Conservation (phyloP, 2,888 invertebrate genomes). For the Trissolcus japonicus region DNA sequence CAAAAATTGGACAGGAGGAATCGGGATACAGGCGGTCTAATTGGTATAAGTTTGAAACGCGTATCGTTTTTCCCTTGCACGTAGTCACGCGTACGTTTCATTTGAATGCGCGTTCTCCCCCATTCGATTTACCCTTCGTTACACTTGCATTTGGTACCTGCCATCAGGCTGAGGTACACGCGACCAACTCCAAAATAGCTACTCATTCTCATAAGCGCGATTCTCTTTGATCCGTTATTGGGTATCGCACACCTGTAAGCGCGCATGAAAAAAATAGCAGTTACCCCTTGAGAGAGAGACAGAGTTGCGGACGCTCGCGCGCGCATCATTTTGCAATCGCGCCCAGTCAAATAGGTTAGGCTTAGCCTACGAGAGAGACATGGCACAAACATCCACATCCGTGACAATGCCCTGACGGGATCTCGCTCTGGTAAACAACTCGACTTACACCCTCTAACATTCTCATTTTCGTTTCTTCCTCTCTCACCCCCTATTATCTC, state of each 20-base stretch:
- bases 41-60: conserved; percentile 53
- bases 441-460: background rate
- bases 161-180: conserved; percentile 67
- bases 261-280: conserved; percentile 35
- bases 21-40: conserved; percentile 55
- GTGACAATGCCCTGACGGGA: conserved; percentile 3
- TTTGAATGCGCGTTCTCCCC: conserved; percentile 61
- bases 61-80: conserved; percentile 38
- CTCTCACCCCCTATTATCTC: background rate
- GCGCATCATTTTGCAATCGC: too few relatives aligned
- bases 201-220: conserved; percentile 11
- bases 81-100: conserved; percentile 67
- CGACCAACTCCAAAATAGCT: conserved; percentile 55
- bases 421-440: background rate
- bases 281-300: background rate
- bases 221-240: conserved; percentile 64
- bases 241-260: conserved; percentile 62
- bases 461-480: background rate
- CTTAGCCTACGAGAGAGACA: background rate
- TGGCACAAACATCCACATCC: background rate
- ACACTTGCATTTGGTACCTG: conserved; percentile 72
- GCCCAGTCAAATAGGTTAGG: background rate
- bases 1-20: conserved; percentile 38
- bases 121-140: conserved; percentile 63
- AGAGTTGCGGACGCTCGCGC: background rate